phyloP scores from a whole-genome alignment of 1,140 invertebrate genomes.

The Dinoponera quadriceps region DNA sequence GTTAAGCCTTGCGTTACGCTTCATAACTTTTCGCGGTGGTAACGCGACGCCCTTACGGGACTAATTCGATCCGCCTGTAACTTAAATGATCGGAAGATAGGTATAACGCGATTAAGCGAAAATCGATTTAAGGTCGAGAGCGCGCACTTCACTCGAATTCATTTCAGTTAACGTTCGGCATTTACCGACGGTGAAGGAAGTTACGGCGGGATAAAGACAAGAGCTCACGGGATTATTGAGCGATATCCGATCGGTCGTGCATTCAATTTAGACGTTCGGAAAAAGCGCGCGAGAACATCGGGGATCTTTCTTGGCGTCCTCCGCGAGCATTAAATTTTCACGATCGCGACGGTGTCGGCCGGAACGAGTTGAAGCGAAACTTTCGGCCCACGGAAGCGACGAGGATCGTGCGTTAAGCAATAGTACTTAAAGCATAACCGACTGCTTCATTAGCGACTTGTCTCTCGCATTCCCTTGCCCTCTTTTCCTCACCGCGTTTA shows the following conservation, averaged over 20 bases:
- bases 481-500: constrained; percentile 63
- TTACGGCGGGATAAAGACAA: neutral
- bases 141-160: constrained; percentile 33
- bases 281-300: neutral
- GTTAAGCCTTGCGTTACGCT: constrained; percentile 71
- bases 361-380: constrained; percentile 42
- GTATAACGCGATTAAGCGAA: constrained; percentile 41
- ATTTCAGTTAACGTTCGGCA: constrained; percentile 8
- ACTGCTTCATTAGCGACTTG: constrained; percentile 73
- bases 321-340: constrained; percentile 36
- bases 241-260: neutral
- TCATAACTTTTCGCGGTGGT: constrained; percentile 67
- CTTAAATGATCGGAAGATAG: constrained; percentile 44
- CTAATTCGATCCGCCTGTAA: constrained; percentile 47
- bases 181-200: neutral
- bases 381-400: constrained; percentile 51
- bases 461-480: constrained; percentile 63
- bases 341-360: constrained; percentile 1
- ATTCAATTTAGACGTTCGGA: neutral
- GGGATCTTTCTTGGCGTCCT: neutral
- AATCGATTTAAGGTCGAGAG: constrained; percentile 32
- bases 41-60: constrained; percentile 53
- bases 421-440: constrained; percentile 73
- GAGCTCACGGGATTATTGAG: too few species aligned
- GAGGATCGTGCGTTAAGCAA: constrained; percentile 64